Evolutionary conservation across 1,140 invertebrate species (phyloP).

Genomic region (Oryzaephilus surinamensis): DNA sequence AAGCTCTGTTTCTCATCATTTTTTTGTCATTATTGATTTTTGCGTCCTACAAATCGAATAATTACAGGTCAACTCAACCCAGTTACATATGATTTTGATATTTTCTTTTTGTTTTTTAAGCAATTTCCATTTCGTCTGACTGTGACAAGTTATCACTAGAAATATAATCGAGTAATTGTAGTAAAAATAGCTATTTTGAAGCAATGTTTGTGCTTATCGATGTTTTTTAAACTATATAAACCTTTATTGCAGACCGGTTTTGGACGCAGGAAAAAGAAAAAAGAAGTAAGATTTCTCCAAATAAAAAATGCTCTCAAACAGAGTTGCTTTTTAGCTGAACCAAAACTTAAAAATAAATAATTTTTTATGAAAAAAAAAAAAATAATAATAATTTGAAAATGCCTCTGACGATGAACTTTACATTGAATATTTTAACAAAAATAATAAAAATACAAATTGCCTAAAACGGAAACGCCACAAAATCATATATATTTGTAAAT

Average conservation of each 20-base stretch:
- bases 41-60: too few species aligned
- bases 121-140: too few species aligned
- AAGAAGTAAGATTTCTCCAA: constrained; percentile 74
- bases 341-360: too few species aligned
- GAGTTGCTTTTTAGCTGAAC: constrained; percentile 31
- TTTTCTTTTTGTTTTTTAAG: too few species aligned
- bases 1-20: too few species aligned
- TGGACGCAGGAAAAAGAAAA: constrained; percentile 92
- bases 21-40: too few species aligned
- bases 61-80: too few species aligned
- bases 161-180: constrained; percentile 9
- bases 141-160: too few species aligned
- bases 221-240: constrained; percentile 26
- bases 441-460: too few species aligned
- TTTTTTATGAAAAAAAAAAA: constrained; percentile 1
- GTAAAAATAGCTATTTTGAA: too few species aligned
- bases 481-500: constrained; percentile 1
- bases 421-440: neutral
- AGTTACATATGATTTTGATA: too few species aligned
- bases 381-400: constrained; percentile 16
- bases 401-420: constrained; percentile 29
- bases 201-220: constrained; percentile 12
- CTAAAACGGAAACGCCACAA: neutral
- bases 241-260: constrained; percentile 69
- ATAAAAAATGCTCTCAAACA: constrained; percentile 31